A percentile compares a stretch with the other conserved stretches of the same genome.
Evolutionary conservation across 2,888 invertebrate genomes (phyloP).

Genomic region (Folsomia manolachei): DNA sequence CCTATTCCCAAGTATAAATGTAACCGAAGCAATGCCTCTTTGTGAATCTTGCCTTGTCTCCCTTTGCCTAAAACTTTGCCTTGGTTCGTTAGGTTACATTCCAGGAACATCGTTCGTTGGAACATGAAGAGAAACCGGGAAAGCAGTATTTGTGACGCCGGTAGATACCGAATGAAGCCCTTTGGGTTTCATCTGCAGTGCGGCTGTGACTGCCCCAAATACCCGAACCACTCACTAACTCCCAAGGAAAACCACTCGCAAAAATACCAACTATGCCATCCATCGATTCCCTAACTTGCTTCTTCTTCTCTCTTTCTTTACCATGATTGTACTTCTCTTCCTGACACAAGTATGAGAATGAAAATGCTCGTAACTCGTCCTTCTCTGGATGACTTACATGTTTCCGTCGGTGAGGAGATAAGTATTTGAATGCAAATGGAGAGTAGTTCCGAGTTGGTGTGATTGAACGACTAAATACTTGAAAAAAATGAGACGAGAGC

Average conservation of each 20-base stretch:
- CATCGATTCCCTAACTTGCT: neutral
- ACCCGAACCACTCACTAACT: neutral
- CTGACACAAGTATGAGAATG: neutral
- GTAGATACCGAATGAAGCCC: slow-evolving; percentile 2
- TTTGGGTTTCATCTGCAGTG: slow-evolving; percentile 36
- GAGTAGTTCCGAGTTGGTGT: no score
- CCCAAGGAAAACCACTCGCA: slow-evolving; percentile 13
- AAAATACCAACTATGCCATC: slow-evolving; percentile 17
- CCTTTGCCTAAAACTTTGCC: no score
- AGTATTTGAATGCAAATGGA: no score
- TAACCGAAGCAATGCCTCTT: no score
- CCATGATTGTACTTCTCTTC: no score
- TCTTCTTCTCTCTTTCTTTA: slow-evolving; percentile 3
- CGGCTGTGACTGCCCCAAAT: slow-evolving; percentile 26
- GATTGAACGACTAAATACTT: no score
- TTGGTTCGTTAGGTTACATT: no score
- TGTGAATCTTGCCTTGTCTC: no score
- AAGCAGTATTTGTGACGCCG: neutral
- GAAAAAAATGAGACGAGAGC: no score
- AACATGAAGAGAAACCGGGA: slow-evolving; percentile 3
- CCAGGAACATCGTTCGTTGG: no score
- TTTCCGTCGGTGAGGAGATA: no score
- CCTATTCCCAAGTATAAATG: no score
- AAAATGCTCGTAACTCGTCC: neutral
- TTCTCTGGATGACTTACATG: neutral